Evolutionary conservation across 2,888 invertebrate genomes (phyloP), one percentile per base, ranked within the genome.

Genomic region (Harpagoxenus sublaevis): DNA sequence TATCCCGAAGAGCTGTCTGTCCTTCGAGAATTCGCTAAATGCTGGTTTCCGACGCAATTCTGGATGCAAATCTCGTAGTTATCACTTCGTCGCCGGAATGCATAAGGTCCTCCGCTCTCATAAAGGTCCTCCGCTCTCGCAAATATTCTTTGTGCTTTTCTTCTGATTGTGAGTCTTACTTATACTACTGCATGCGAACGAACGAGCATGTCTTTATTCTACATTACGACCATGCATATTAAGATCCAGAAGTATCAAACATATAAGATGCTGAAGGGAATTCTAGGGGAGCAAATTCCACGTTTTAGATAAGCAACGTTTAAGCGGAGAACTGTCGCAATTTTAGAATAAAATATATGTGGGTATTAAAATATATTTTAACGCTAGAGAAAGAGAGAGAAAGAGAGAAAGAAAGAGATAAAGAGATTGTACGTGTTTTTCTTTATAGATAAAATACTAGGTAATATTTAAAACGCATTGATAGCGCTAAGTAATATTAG

Each of bases 21-120:
- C 62, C 9, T 45, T 31, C 55, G 82, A 68, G 82, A 89, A 10
- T 68, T 66, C 66, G 48, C 78, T 39, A 62, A 74, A 68, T 82
- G 77, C 81, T 62, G 74, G 48, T 62, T 75, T 89, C 81, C n/a
- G 55, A 12, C 42, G 55, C 10, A 78, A 78, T 78, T 78, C 23
- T n/a, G 23, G 9, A 78, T 55, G 31, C 42, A 55, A 35, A 79
- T 79, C 51, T 77, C 12, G 9, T 12, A n/a, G 68, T 55, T 70
- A 31, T 51, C n/a, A 9, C 15, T 10, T 23, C 15, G n/a, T 9
- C 5, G 15, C 10, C 31, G 31, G 51, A 39, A 77, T 71, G n/a
- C 23, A 45, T 35, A 57, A n/a, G 9, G 3, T n/a, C 9, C 3
- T 45, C 10, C 12, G 39, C 18, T 45, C n/a, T 77, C 39, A 15